phyloP scores from a whole-genome alignment of 64 coral and sea anemone genomes.

The Dendronephthya gigantea region DNA sequence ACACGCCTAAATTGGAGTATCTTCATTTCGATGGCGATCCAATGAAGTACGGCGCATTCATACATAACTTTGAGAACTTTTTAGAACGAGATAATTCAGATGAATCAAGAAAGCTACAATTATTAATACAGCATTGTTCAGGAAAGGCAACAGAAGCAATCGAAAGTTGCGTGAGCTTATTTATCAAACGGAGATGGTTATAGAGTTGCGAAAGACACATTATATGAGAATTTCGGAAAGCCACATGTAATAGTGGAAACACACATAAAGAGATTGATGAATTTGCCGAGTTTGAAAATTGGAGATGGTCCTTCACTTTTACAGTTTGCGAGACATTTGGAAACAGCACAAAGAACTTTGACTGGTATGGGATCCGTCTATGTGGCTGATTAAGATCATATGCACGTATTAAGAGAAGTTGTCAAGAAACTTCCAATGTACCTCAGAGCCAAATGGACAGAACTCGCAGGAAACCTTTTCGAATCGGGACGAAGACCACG shows the following conservation, averaged over 20 bases:
- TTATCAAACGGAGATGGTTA: neutral
- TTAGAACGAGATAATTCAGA: constrained; percentile 5
- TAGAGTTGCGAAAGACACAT: neutral
- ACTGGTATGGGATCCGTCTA: neutral
- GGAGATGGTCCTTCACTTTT: neutral
- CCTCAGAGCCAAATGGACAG: neutral
- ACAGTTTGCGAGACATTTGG: neutral
- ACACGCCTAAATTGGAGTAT: neutral
- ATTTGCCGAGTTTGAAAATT: neutral
- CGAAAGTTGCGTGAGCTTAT: neutral
- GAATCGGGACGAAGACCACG: neutral
- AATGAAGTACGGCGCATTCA: neutral
- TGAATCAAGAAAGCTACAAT: neutral
- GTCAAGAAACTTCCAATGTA: neutral
- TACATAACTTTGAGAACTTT: neutral
- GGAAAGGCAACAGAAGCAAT: neutral
- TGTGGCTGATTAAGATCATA: neutral
- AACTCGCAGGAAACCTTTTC: neutral
- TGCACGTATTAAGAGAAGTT: neutral
- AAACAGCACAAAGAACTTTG: neutral
- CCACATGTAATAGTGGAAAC: neutral
- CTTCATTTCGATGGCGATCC: neutral
- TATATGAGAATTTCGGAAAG: constrained; percentile 4
- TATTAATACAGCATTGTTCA: constrained; percentile 6
- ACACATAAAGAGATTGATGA: neutral